phyloP scores from a whole-genome alignment of 2,888 invertebrate genomes.

The Dryocosmus kuriphilus region DNA sequence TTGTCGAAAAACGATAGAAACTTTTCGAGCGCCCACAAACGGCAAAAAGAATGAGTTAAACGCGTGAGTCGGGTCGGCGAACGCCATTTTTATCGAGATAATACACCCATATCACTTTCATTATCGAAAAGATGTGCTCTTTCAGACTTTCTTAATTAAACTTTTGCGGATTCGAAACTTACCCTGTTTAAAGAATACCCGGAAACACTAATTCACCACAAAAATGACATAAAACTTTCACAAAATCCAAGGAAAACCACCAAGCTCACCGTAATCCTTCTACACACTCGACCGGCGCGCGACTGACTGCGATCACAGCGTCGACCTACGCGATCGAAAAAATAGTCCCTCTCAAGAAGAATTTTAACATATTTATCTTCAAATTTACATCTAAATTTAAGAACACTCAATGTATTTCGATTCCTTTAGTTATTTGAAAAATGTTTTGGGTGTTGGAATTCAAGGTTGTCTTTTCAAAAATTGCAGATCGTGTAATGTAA shows the following conservation, averaged over 20 bases:
- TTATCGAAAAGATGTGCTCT: conserved; percentile 50
- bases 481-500: not conserved
- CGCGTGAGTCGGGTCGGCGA: conserved; percentile 47
- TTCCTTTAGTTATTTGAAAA: not conserved
- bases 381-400: not conserved
- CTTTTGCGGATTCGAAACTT: conserved; percentile 56
- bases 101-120: conserved; percentile 57
- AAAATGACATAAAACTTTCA: conserved; percentile 69
- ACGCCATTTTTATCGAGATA: conserved; percentile 74
- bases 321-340: conserved; percentile 66
- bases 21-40: no score
- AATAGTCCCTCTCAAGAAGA: conserved; percentile 62
- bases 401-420: not conserved
- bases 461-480: not conserved
- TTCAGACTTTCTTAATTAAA: conserved; percentile 50
- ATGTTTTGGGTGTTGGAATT: not conserved
- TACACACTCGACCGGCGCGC: conserved; percentile 75
- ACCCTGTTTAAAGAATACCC: conserved; percentile 70
- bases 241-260: conserved; percentile 52
- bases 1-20: not conserved
- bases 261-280: conserved; percentile 61
- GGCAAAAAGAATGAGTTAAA: not conserved
- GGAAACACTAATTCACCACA: conserved; percentile 66
- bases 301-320: conserved; percentile 65
- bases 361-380: conserved; percentile 9